Conservation (phyloP, 2,113 vertebrate species). For the Chamaetylas fuelleborni region DNA sequence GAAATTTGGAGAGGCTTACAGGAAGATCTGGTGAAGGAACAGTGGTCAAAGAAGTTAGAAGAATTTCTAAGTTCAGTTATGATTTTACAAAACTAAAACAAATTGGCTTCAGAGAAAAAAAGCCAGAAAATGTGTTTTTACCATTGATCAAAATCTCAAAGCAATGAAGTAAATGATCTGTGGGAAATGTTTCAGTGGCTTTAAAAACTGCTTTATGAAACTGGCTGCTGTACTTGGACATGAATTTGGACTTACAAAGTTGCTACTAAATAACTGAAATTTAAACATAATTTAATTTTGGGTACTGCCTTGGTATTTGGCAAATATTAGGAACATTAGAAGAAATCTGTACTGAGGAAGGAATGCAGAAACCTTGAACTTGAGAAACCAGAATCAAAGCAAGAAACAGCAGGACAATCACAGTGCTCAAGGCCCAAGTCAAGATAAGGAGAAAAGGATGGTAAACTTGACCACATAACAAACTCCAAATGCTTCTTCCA, state of each 20-base stretch:
- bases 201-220: neutral
- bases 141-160: neutral
- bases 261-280: neutral
- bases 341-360: neutral
- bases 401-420: neutral
- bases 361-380: neutral
- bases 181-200: slow-evolving; percentile 5
- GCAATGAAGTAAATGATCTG: neutral
- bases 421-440: neutral
- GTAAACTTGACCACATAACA: neutral
- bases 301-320: neutral
- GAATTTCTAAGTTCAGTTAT: neutral
- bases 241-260: neutral
- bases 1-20: neutral
- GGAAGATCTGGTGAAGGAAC: neutral
- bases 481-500: neutral
- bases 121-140: neutral
- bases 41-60: neutral
- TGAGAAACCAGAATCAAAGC: neutral
- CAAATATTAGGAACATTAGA: neutral
- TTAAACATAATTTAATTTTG: slow-evolving; percentile 5
- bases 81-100: neutral
- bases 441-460: neutral
- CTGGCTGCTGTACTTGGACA: neutral
- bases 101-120: neutral